Evolutionary conservation across 1,140 invertebrate genomes (phyloP).

Genomic region (Ephestia elutella): DNA sequence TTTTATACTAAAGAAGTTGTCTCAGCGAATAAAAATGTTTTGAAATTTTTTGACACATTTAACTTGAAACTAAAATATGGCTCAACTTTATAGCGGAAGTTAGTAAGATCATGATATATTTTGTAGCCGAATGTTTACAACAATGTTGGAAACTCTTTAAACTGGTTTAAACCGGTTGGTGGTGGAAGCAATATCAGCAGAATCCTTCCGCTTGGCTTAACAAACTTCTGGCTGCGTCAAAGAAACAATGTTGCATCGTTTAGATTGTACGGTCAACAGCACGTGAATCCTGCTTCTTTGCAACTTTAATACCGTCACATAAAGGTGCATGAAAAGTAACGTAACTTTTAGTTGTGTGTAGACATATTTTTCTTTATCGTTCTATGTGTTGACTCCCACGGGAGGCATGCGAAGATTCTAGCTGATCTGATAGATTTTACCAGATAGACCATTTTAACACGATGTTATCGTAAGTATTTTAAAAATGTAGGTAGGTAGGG

Average conservation of each 20-base stretch:
- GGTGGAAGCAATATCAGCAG: background rate
- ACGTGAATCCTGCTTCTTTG: background rate
- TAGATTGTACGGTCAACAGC: background rate
- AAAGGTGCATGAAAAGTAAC: too few species aligned
- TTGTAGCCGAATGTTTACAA: background rate
- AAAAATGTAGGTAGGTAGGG: too few species aligned
- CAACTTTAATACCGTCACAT: too few species aligned
- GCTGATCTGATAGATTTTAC: too few species aligned
- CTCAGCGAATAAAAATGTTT: background rate
- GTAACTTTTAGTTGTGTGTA: too few species aligned
- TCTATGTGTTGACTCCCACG: too few species aligned
- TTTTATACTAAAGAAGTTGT: background rate
- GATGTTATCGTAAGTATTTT: too few species aligned
- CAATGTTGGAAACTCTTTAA: background rate
- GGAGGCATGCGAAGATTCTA: too few species aligned
- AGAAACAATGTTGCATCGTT: background rate
- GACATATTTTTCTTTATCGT: too few species aligned
- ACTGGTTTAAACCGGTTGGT: background rate
- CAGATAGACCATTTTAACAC: too few species aligned
- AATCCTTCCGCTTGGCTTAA: background rate
- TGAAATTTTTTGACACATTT: background rate
- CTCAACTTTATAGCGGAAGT: background rate
- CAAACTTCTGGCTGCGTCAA: background rate
- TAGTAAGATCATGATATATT: constrained; percentile 2
- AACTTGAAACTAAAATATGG: background rate